Conservation (phyloP, 2,888 invertebrate species). For the Conistra vaccinii region DNA sequence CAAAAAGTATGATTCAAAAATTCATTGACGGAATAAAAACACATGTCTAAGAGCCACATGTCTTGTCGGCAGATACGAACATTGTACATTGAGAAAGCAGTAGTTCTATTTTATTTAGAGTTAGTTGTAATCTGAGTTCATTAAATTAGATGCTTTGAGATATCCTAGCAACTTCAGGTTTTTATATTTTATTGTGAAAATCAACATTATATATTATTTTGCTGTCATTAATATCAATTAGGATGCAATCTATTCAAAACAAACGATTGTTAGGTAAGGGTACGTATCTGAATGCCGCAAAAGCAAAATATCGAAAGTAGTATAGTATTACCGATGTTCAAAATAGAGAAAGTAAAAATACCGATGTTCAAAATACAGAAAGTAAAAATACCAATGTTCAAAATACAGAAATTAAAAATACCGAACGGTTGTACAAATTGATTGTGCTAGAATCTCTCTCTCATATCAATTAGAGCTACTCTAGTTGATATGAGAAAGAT, state of each 20-base stretch:
- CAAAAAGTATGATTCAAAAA: too few relatives aligned
- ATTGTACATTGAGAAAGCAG: not conserved
- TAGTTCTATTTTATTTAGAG: not conserved
- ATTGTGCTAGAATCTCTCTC: too few relatives aligned
- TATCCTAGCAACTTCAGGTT: not conserved
- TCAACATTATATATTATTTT: not conserved
- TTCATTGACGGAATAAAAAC: too few relatives aligned
- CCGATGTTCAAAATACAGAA: not conserved
- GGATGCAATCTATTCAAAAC: not conserved
- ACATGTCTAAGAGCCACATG: too few relatives aligned
- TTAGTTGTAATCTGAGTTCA: not conserved
- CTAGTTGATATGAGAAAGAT: not conserved
- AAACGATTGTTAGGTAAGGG: not conserved
- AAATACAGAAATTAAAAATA: not conserved
- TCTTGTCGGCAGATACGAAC: conserved; percentile 10
- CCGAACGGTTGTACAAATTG: not conserved
- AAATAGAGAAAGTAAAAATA: too few relatives aligned
- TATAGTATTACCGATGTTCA: not conserved
- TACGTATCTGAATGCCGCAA: not conserved
- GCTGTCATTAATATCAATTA: not conserved
- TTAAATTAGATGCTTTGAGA: not conserved
- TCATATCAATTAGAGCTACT: too few relatives aligned
- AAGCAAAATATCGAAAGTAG: not conserved
- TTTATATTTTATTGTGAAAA: not conserved
- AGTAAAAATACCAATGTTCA: not conserved